Base-by-base conservation (phyloP, 64 coral and sea anemone species). In the Stylophora pistillata region DNA sequence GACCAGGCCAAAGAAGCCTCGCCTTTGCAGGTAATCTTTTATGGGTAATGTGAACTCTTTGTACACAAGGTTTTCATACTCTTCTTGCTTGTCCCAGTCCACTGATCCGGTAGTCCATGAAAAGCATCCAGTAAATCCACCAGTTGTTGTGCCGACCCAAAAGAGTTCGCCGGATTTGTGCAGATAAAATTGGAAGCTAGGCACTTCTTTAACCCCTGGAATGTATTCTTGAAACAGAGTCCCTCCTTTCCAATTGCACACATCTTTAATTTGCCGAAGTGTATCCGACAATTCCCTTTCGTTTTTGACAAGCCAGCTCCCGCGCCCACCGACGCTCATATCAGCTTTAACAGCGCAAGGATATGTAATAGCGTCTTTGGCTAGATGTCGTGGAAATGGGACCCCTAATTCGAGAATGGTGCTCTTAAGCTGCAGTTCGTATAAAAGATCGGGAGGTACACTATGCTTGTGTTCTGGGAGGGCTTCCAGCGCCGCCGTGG, bases 1-100 rank as follows among this genome's bases (percentile, higher is more conserved):
- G 53, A 90, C 66, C 13, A 83, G 12, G 23, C 89, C 89, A 83
- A 90, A 90, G 53, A 83, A 90, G 18, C 70, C 89, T 72, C 68
- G 26, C 10, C 60, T 33, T 70, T 83, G 78, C 30, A 90, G 55
- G 30, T 74, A 90, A 7, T 82, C 37, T 37, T 56, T 73, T 18
- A 90, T 23, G 10, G 88, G 88, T 28, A 82, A 56, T 20, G 79
- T 72, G 70, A 90, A 90, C 71, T 82, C 55, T 3, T 90, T 78
- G 60, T 90, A 71, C 11, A 90, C 61, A 30, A 81, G 52, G 28
- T 90, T 16, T 72, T 82, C 58, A 18, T 72, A 74, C 23, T 62
- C 62, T 0, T 83, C 64, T 64, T 90, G 65, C 55, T 59, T 74
- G 12, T 90, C 55, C 77, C 77, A 90, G 32, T 90, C 78, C 27